Evolutionary conservation across 2,113 vertebrate species (phyloP), one percentile per base, ranked within the genome.

Genomic region (Bagarius yarrelli): DNA sequence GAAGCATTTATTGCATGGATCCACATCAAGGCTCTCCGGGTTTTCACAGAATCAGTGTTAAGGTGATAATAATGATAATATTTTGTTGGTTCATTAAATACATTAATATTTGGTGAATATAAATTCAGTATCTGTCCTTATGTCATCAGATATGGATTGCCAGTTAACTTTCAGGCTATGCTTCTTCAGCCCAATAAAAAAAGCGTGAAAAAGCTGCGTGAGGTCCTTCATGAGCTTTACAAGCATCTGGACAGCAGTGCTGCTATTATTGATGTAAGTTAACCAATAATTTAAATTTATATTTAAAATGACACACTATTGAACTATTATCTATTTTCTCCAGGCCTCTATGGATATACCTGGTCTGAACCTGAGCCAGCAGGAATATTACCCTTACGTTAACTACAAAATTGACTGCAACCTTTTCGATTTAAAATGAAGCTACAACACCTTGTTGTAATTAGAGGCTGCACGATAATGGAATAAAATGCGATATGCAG

Each of bases 341-440:
- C n/a, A n/a, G n/a, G n/a, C n/a, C 55, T 88, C 96, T 34, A 95
- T 99, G 96, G 98, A 99, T 88, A 99, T 98, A 84, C 97, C 98
- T 12, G 97, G 98, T 72, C 91, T 99, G 89, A 99, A 98, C 88
- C 89, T 99, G 91, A 98, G 96, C 90, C 98, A 99, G 85, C 97
- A 99, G 87, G 98, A 99, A 84, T 99, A 99, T 87, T 98, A 99
- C 88, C 97, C 97, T 0, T 99, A 99, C 2, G 98, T 98, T 84
- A 98, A 98, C 91, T 99, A 99, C 93, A 99, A 99, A 94, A 95
- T 98, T 0, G 96, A 99, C 86, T 98, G 95, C 92, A 99, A 96
- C 86, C 91, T 99, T 89, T 92, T 99, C 86, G 97, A 99, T 83
- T 98, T 97, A 91, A 99, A 99, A 94, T 99, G 94, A 89, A 88